Evolutionary conservation across 2,888 invertebrate species (phyloP).

Genomic region (Deilephila elpenor): DNA sequence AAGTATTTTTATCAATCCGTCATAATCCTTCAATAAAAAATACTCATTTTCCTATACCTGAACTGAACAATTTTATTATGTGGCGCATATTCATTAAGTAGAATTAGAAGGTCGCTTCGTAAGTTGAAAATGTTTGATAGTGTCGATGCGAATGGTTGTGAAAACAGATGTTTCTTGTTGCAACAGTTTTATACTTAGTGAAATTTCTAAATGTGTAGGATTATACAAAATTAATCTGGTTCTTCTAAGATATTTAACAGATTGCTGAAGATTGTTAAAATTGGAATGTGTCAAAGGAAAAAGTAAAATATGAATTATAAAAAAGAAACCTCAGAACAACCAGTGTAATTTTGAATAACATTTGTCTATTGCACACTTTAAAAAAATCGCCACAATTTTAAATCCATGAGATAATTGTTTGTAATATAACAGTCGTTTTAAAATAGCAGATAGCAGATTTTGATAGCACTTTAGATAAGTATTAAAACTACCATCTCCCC

Average conservation of each 20-base stretch:
- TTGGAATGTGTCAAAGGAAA: neutral
- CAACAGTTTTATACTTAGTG: slow-evolving; percentile 52
- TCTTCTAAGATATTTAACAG: neutral
- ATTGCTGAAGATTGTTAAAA: neutral
- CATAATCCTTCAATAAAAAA: neutral
- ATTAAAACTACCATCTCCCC: slow-evolving; percentile 9
- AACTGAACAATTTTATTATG: neutral
- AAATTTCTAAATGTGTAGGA: slow-evolving; percentile 25
- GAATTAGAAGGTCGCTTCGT: slow-evolving; percentile 39
- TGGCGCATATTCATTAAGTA: neutral
- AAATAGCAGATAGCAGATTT: slow-evolving; percentile 24
- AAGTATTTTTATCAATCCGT: neutral
- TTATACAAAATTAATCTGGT: slow-evolving; percentile 27
- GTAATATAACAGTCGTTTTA: slow-evolving; percentile 7
- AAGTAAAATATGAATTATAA: neutral
- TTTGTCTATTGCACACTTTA: slow-evolving; percentile 6
- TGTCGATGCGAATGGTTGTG: slow-evolving; percentile 72
- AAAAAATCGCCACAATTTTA: slow-evolving; percentile 17
- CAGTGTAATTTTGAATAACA: slow-evolving; percentile 15
- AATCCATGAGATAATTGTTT: neutral
- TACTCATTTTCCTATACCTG: neutral
- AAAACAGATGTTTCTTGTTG: slow-evolving; percentile 69
- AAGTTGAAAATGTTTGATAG: slow-evolving; percentile 49
- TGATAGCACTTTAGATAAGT: slow-evolving; percentile 17
- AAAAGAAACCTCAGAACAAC: neutral